These are phyloP conservation scores for Watsonalla cultraria DNA, from an alignment of 2,888 invertebrate species.

Conservation along the genomic window DNA sequence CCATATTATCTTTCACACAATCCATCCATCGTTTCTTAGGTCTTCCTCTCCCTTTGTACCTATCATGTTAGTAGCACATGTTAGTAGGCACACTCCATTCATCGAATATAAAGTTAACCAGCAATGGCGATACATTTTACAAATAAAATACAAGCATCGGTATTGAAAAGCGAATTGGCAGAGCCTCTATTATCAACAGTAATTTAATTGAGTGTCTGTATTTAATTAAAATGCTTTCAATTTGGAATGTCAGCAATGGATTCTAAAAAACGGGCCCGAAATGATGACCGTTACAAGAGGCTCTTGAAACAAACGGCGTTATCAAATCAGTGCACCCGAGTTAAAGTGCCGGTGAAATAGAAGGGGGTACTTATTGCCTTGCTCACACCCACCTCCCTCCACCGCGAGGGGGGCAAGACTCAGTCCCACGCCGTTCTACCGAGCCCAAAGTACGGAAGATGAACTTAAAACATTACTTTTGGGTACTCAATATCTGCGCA, in stretches of 20 bases:
- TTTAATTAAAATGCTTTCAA: slow-evolving; percentile 41
- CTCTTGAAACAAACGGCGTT: slow-evolving; percentile 75
- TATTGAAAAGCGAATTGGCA: slow-evolving; percentile 5
- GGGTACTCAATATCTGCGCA: slow-evolving; percentile 6
- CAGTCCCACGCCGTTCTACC: not conserved
- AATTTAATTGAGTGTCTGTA: slow-evolving; percentile 1
- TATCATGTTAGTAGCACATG: too few species aligned
- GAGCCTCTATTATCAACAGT: not conserved
- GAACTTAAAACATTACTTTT: slow-evolving; percentile 29
- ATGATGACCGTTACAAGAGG: slow-evolving; percentile 56
- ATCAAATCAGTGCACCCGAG: slow-evolving; percentile 76
- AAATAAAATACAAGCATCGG: slow-evolving; percentile 5
- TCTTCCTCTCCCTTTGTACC: too few species aligned
- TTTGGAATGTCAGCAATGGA: slow-evolving; percentile 25
- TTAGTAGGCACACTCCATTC: too few species aligned
- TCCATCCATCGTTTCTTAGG: too few species aligned
- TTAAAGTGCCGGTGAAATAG: slow-evolving; percentile 75
- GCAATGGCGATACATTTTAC: not conserved
- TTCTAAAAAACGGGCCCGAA: slow-evolving; percentile 50
- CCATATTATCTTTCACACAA: too few species aligned
- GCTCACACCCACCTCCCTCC: slow-evolving; percentile 21
- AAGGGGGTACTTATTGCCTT: slow-evolving; percentile 70
- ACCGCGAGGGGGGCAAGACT: slow-evolving; percentile 4
- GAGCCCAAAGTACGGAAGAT: slow-evolving; percentile 26
- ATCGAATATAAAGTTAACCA: too few species aligned